Base-by-base conservation (phyloP, 2,888 invertebrate species). In the Papilio elwesi region DNA sequence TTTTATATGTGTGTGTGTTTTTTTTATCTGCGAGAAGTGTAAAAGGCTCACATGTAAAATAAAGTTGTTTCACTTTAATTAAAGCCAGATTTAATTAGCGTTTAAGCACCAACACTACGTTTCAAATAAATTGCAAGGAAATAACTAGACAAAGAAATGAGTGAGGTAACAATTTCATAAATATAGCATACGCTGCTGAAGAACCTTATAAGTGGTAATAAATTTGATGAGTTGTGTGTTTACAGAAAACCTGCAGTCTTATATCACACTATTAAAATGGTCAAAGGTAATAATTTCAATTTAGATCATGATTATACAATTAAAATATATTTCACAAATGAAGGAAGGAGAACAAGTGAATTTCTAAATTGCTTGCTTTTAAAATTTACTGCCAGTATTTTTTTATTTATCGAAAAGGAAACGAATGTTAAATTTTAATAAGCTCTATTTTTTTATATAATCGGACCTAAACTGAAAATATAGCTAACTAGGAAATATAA, bases 51-150 rank as follows among this genome's bases (percentile, higher is more conserved):
- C 55, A 48, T 55, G 59, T 68, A 59, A 68, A 68, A 59, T 51
- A 51, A 57, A 68, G 57, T 68, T 68, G 26, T 51, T 68, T 62
- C 59, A 51, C 16, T 59, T 71, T 62, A 62, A 62, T 62, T 71
- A 65, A 55, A 70, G 64, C 55, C n/a, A 38, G 52, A 70, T 70
- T 70, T 70, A 70, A 64, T 70, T 70, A 64, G 62, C 49, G 36
- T n/a, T 52, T 62, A 53, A 63, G 26, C 16, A 63, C 16, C 52
- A 63, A 48, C 53, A 62, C 13, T 16, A 70, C 65, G 51, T 51
- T 65, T 65, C 65, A 52, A 65, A 67, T 53, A 66, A 66, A 71
- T 55, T 49, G 36, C 65, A 49, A 65, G 57, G 70, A 38, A 71
- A 71, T 65, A 65, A 57, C 26, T 65, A 57, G 36, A 71, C 64